Evolutionary conservation across 2,113 vertebrate species (phyloP).

Genomic region (Manacus vitellinus): DNA sequence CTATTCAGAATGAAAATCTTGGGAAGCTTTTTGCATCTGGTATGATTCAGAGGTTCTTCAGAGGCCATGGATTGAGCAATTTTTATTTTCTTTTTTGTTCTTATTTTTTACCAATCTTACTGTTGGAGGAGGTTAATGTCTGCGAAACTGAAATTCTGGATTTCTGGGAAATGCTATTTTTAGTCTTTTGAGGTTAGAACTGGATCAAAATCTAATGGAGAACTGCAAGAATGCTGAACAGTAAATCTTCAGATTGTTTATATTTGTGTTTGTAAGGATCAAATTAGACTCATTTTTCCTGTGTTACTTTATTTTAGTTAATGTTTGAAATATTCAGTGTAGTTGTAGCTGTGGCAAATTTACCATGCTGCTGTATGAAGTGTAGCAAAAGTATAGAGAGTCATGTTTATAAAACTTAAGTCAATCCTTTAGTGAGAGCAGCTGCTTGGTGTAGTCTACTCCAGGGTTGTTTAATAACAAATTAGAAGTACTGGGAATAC

Average conservation of each 20-base stretch:
- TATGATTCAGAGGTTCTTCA: not conserved
- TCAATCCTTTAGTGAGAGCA: not conserved
- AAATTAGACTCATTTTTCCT: not conserved
- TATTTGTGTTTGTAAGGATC: not conserved
- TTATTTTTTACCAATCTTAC: rapidly evolving
- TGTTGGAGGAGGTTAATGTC: not conserved
- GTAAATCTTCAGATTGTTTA: not conserved
- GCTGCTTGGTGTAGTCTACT: not conserved
- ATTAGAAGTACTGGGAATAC: not conserved
- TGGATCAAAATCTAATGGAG: not conserved
- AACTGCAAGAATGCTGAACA: not conserved
- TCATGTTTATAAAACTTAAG: not conserved
- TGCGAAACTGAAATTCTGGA: not conserved
- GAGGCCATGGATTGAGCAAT: not conserved
- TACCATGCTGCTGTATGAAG: not conserved
- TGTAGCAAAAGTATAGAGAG: not conserved
- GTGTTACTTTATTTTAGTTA: not conserved
- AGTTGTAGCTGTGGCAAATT: not conserved
- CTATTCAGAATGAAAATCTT: not conserved
- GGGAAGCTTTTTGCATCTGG: not conserved
- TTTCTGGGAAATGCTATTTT: not conserved
- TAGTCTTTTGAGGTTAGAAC: not conserved
- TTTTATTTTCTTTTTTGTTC: rapidly evolving
- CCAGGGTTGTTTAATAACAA: not conserved
- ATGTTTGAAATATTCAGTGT: not conserved